A percentile compares a stretch with the other conserved stretches of the same genome.
phyloP scores from a whole-genome alignment of 2,888 invertebrate species.

The Strigamia transsilvanica region DNA sequence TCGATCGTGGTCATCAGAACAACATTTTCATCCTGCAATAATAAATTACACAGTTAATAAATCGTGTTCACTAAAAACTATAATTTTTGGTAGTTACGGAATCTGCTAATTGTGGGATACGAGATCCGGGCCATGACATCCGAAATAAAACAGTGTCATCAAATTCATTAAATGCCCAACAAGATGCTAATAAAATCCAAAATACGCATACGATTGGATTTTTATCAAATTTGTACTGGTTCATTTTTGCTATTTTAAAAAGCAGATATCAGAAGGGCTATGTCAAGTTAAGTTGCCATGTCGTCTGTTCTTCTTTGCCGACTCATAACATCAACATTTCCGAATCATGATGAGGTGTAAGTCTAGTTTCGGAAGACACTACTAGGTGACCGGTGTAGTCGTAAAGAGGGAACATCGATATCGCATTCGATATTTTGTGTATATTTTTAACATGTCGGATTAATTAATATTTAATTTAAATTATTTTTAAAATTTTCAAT shows the following conservation, averaged over 20 bases:
- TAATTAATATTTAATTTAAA: too few species aligned
- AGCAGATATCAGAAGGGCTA: not conserved
- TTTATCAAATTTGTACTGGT: not conserved
- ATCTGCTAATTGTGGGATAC: not conserved
- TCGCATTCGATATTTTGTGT: too few species aligned
- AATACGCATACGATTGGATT: not conserved
- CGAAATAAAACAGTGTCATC: slow-evolving; percentile 83
- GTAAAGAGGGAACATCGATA: too few species aligned
- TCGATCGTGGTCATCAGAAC: slow-evolving; percentile 30
- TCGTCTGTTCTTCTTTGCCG: not conserved
- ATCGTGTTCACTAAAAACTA: not conserved
- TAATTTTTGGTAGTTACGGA: not conserved
- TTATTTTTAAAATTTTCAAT: not conserved
- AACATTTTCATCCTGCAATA: not conserved
- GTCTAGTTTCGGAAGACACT: not conserved
- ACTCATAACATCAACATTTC: not conserved
- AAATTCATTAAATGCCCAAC: slow-evolving; percentile 69
- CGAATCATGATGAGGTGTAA: not conserved
- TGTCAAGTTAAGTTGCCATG: not conserved
- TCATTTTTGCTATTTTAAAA: too few species aligned
- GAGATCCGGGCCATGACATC: slow-evolving; percentile 77
- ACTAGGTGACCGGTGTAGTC: not conserved
- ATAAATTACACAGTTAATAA: slow-evolving; percentile 1
- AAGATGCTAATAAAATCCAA: not conserved
- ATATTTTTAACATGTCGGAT: too few species aligned